Base-by-base conservation (phyloP, 1,140 invertebrate genomes). In the Pararge aegeria region DNA sequence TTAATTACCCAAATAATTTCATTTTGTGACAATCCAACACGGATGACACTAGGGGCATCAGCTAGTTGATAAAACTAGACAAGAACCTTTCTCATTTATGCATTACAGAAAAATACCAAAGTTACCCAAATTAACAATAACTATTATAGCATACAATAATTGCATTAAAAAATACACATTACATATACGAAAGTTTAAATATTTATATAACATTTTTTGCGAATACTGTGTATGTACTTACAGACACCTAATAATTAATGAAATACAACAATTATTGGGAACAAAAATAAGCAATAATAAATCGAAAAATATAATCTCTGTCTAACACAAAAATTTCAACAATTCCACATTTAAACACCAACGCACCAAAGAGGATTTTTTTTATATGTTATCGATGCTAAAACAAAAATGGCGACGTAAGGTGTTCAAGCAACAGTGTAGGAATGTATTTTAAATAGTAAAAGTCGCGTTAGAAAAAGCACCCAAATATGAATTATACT, bases 231-330 rank as follows among this genome's bases (percentile, higher is more conserved):
- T 61, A 70, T 77, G 75, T 78, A 77, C 70, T 70, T 68, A 70
- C 64, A 67, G 65, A 67, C 65, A 60, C 42, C 62, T 79, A 78
- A 34, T 64, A 70, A n/a, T n/a, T n/a, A n/a, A 71, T 75, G 78
- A 74, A 74, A 75, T 78, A 86, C 78, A 83, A 86, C 80, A 84
- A 81, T 34, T n/a, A 34, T 70, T 58, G 67, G 64, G 64, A 76
- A 83, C 71, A 75, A 79, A 73, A 72, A 77, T 73, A 81, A 83
- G 70, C 69, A 79, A 80, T 82, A 83, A 75, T 80, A 78, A 82
- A 83, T 87, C 84, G 71, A 87, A 87, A 87, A 87, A 87, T 87
- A 87, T 85, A 80, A 83, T 79, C 77, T 87, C 75, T 84, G 75
- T 68, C 49, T 76, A 76, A 62, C 42, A 62, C 42, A 66, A 49